Conservation (phyloP, 2,113 vertebrate species). For the Amazona guildingii region DNA sequence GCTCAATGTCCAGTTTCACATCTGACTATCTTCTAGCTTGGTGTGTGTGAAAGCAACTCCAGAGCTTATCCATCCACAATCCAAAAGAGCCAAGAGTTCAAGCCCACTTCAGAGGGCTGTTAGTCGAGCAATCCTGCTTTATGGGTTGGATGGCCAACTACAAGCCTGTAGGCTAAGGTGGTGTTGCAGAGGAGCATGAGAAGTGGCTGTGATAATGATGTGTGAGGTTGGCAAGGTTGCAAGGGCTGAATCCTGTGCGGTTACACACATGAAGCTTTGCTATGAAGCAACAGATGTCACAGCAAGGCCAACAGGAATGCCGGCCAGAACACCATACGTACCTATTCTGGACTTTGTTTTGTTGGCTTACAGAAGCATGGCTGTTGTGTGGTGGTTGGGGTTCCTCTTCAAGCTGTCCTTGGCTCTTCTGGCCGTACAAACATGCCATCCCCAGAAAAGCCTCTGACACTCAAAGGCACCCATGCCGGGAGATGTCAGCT, state of each 20-base stretch:
- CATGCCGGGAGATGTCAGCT: background rate
- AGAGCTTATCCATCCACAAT: background rate
- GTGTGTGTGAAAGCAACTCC: background rate
- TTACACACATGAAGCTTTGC: background rate
- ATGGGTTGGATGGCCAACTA: background rate
- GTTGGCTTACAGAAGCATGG: background rate
- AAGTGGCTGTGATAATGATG: background rate
- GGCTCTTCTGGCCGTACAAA: background rate
- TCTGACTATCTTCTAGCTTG: background rate
- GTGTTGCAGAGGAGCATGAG: background rate
- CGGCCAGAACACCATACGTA: background rate
- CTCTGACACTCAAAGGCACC: background rate
- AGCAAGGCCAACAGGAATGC: background rate
- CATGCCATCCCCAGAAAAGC: background rate
- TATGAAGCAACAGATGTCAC: background rate
- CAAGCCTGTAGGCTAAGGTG: background rate
- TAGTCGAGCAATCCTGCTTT: background rate
- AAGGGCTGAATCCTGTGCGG: background rate
- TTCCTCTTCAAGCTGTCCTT: background rate
- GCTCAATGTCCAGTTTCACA: background rate
- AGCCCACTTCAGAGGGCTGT: background rate
- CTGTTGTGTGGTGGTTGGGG: accelerated
- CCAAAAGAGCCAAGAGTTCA: background rate
- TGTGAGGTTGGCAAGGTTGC: background rate
- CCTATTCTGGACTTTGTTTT: background rate